Base-by-base conservation (phyloP, 2,113 vertebrate genomes). In the Rhegmatorhina hoffmannsi region DNA sequence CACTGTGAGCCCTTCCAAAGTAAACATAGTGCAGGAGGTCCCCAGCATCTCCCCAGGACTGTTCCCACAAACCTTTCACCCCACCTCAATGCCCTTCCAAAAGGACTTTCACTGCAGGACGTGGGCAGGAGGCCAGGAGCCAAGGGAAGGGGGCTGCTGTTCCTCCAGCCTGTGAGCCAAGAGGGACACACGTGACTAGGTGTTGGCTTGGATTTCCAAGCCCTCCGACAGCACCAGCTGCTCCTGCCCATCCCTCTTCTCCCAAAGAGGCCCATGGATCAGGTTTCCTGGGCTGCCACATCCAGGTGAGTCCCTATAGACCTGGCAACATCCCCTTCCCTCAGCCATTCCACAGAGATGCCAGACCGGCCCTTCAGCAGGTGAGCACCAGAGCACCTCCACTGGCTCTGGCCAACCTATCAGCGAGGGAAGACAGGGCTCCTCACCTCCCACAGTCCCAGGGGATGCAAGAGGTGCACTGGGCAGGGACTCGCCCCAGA, bases 201-300 rank as follows among this genome's bases (percentile, higher is more conserved):
- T 66, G 69, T 59, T 92, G 92, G 79, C 90, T 93, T 93, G 93
- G 90, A 58, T 95, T 95, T 90, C 93, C 81, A 52, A 86, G 68
- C 88, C 85, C 88, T 47, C 56, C 55, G 2, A 87, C 79, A 52
- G 64, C 95, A 95, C 90, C 95, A 96, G 94, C 93, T 96, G 92
- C 93, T 97, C 94, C 96, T 95, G 96, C 95, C 96, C 12, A 0
- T 97, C 95, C 91, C 91, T 96, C 81, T 89, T 52, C 58, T 79
- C 80, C 23, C 72, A 38, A 5, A 90, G 91, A 47, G 89, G 88
- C 95, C 87, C 72, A 52, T 11, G 60, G 95, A 93, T 92, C 83
- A 3, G 36, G 79, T 96, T 95, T 96, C 95, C 68, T 18, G 1
- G 47, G 64, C 53, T 1, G 2, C 18, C 23, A 38, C 17, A 4